A percentile compares a stretch with the other conserved stretches of the same genome.
These are phyloP conservation scores for Apodemus agrarius DNA, from an alignment of 2,797 vertebrate species.

Conservation along the genomic window DNA sequence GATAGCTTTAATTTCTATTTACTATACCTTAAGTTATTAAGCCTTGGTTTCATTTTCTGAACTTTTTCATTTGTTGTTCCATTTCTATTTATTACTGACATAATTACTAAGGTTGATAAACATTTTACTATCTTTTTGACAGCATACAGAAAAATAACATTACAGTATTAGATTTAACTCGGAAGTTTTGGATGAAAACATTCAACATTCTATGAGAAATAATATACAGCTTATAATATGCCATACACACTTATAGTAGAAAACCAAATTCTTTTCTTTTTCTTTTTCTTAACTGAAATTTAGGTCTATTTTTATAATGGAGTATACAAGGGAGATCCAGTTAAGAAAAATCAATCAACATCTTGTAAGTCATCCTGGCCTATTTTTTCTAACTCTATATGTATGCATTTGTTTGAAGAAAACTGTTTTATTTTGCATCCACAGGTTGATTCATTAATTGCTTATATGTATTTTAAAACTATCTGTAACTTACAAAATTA, in stretches of 20 bases:
- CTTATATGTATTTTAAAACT: background rate
- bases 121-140: background rate
- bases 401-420: background rate
- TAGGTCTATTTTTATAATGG: constrained; percentile 76
- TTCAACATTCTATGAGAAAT: background rate
- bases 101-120: background rate
- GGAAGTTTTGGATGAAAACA: constrained; percentile 4
- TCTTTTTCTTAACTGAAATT: constrained; percentile 1
- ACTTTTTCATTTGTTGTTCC: background rate
- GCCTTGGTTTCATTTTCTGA: background rate
- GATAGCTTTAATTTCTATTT: background rate
- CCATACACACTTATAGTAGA: background rate
- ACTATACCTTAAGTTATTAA: background rate
- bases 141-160: background rate
- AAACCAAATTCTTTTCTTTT: constrained; percentile 50
- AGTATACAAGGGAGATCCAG: rapidly evolving
- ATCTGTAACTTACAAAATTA: background rate
- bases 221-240: background rate
- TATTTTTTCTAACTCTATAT: background rate
- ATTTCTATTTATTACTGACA: background rate
- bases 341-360: background rate
- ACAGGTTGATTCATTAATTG: background rate
- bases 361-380: constrained; percentile 84
- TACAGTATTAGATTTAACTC: background rate
- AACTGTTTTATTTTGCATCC: background rate